phyloP scores from a whole-genome alignment of 2,113 vertebrate species.

The Alligator sinensis region DNA sequence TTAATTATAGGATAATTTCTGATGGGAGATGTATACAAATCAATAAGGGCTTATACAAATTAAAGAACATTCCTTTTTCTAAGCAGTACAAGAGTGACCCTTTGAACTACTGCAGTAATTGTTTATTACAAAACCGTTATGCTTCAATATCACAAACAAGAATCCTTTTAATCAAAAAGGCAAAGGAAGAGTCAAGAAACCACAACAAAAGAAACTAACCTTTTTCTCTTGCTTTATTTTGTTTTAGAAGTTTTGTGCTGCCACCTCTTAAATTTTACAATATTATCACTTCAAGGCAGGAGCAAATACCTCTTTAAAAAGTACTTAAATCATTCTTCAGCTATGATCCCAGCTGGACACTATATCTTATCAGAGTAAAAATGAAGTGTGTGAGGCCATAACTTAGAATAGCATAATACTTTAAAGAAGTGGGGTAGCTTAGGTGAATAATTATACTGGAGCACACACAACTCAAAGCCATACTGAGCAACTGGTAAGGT shows the following conservation, averaged over 20 bases:
- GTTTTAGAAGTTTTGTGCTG: slow-evolving; percentile 3
- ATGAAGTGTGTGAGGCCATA: not conserved
- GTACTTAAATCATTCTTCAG: not conserved
- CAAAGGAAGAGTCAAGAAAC: slow-evolving; percentile 4
- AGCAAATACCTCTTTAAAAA: not conserved
- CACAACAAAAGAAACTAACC: not conserved
- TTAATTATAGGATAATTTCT: not conserved
- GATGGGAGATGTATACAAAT: not conserved
- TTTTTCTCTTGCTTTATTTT: slow-evolving; percentile 13
- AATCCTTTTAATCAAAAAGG: slow-evolving; percentile 12
- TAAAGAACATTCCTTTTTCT: not conserved
- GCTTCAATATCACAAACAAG: not conserved
- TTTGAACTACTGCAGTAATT: not conserved
- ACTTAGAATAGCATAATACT: not conserved
- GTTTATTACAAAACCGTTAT: not conserved
- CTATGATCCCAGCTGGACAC: not conserved
- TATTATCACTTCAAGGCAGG: not conserved
- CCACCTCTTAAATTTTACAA: slow-evolving; percentile 5
- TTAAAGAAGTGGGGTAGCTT: not conserved
- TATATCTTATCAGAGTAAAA: not conserved
- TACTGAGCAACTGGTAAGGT: not conserved
- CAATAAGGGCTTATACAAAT: not conserved
- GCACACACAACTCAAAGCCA: not conserved
- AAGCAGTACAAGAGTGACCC: not conserved
- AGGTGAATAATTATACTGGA: not conserved